phyloP scores from a whole-genome alignment of 2,113 vertebrate genomes.

The Bubo blakistoni region DNA sequence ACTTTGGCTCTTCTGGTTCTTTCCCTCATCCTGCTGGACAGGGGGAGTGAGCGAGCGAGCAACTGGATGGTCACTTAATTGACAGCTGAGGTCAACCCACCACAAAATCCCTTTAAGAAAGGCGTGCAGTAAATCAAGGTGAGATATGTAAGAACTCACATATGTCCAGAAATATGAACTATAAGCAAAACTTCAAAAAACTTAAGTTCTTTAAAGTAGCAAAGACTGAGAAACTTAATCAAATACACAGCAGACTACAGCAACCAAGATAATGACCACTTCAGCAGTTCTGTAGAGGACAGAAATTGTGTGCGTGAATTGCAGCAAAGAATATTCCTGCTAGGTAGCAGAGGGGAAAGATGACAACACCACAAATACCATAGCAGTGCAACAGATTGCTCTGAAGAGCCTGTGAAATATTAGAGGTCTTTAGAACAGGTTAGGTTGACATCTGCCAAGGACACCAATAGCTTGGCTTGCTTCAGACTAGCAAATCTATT shows the following conservation, averaged over 20 bases:
- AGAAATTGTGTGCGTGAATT: not conserved
- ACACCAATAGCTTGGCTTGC: not conserved
- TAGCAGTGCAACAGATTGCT: not conserved
- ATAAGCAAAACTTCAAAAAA: not conserved
- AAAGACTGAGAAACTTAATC: not conserved
- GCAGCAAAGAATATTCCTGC: not conserved
- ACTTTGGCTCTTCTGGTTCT: not conserved
- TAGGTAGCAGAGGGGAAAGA: not conserved
- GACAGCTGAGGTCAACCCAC: not conserved
- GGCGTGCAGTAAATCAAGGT: not conserved
- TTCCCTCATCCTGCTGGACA: not conserved
- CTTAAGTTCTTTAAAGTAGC: not conserved
- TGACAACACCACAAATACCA: not conserved
- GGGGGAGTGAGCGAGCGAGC: rapidly evolving
- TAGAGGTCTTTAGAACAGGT: not conserved
- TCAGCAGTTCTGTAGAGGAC: not conserved
- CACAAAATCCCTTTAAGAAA: not conserved
- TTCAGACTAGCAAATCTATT: not conserved
- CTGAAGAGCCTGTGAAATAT: not conserved
- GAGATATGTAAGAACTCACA: not conserved
- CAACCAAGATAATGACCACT: not conserved
- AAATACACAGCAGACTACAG: not conserved
- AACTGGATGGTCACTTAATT: not conserved
- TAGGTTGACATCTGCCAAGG: not conserved
- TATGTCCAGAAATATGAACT: not conserved